Evolutionary conservation across 2,888 invertebrate species (phyloP), one percentile per base, ranked within the genome.

Genomic region (Melinaea marsaeus): DNA sequence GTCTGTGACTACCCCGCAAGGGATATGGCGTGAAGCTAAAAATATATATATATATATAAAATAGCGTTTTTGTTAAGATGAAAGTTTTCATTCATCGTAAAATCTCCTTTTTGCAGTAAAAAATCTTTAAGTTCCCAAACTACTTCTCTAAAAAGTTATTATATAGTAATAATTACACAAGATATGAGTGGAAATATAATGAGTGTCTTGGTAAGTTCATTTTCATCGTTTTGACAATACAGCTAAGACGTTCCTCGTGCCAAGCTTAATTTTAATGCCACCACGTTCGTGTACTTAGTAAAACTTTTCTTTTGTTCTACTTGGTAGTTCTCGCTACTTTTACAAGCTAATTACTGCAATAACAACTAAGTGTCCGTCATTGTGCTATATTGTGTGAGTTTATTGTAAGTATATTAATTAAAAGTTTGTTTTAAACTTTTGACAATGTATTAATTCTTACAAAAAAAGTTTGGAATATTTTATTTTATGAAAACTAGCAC

Each of bases 171-270:
- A 63, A 67, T 64, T 58, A 64, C 60, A 61, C 57, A 57, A 64
- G 54, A 64, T 60, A n/a, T 57, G 45, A 61, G 61, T 47, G 48
- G 35, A 33, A 56, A 59, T 33, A 9, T 32, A 46, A 56, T 33
- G 61, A 51, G 61, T 63, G 66, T 66, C 55, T 61, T 54, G 56
- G 37, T 54, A 63, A 63, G 57, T 63, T 37, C 37, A 47, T 54
- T 37, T 55, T 46, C 57, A 57, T 47, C 22, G 51, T 51, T 58
- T 51, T 51, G 51, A 51, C 37, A 58, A 58, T 58, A 37, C 51
- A 51, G 48, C 51, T 58, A 13, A 13, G 9, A 51, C 34, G 7
- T 13, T n/a, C 13, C 22, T 48, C 22, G 48, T 48, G 13, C 48
- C 13, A 48, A 13, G 13, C 48, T 48, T 48, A 48, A 48, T 48